Conservation (phyloP, 2,113 vertebrate genomes). For the Pungitius pungitius region DNA sequence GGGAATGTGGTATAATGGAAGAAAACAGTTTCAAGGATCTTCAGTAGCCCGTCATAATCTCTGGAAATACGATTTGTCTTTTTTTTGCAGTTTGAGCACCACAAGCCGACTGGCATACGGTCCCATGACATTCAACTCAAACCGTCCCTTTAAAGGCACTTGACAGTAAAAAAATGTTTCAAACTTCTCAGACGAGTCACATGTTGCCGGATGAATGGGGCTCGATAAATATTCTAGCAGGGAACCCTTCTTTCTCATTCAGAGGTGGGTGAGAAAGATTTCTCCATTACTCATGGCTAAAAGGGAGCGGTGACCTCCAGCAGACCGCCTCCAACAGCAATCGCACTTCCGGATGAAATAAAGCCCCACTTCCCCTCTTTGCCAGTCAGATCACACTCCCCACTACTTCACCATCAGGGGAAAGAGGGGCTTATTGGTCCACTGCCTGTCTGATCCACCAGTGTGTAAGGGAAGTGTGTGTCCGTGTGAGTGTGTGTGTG, state of each 20-base stretch:
- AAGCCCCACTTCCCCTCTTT: conserved; percentile 66
- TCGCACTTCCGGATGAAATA: conserved; percentile 65
- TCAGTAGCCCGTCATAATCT: no score
- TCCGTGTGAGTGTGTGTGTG: conserved; percentile 29
- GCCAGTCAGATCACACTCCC: conserved; percentile 57
- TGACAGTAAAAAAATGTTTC: not conserved
- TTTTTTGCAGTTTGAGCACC: no score
- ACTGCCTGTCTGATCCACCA: conserved; percentile 58
- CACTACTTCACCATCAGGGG: conserved; percentile 50
- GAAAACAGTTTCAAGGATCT: no score
- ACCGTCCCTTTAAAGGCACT: not conserved
- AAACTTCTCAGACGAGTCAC: conserved; percentile 20
- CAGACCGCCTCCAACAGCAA: conserved; percentile 41
- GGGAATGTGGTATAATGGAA: not conserved
- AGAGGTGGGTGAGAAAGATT: conserved; percentile 42
- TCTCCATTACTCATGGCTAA: conserved; percentile 18
- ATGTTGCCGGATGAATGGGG: conserved; percentile 31
- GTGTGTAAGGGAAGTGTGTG: conserved; percentile 46
- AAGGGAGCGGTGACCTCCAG: conserved; percentile 48
- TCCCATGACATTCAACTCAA: not conserved
- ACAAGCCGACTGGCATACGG: not conserved
- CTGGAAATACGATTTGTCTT: no score
- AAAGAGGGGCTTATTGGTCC: conserved; percentile 48
- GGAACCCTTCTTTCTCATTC: conserved; percentile 28
- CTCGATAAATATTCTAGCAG: conserved; percentile 52